Evolutionary conservation across 2,888 invertebrate species (phyloP).

Genomic region (Cartodere bifasciata): DNA sequence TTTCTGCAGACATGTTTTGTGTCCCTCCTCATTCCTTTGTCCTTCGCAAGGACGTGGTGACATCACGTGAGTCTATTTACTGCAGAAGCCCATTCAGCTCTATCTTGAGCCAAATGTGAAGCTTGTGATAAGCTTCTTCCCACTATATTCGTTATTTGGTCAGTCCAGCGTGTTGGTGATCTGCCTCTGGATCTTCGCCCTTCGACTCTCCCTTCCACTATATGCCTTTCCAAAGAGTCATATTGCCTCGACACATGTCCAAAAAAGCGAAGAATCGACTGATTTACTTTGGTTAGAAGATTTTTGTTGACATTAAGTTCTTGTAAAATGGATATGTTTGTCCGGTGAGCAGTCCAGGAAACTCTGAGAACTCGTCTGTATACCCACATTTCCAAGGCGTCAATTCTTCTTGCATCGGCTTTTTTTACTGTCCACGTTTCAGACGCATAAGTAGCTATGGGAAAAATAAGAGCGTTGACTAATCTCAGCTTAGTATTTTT

Average conservation of each 20-base stretch:
- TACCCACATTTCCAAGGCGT: constrained; percentile 5
- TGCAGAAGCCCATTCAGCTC: too few species aligned
- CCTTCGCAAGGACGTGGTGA: too few species aligned
- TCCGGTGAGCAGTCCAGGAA: constrained; percentile 1
- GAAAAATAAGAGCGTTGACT: constrained; percentile 1
- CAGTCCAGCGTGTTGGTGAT: background rate
- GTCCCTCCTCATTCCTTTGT: too few species aligned
- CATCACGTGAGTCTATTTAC: too few species aligned
- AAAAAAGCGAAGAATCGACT: background rate
- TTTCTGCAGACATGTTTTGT: too few species aligned
- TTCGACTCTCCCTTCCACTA: constrained; percentile 2
- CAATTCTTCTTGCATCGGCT: constrained; percentile 1
- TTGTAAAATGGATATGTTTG: constrained; percentile 4
- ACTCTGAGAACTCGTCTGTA: constrained; percentile 2
- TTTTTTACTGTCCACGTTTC: constrained; percentile 4
- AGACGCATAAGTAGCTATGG: constrained; percentile 1
- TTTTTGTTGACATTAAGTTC: constrained; percentile 1
- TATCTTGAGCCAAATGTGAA: too few species aligned
- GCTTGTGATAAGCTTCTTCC: too few species aligned
- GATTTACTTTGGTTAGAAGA: constrained; percentile 1
- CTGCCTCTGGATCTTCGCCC: background rate
- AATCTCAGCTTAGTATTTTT: background rate
- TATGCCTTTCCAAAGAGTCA: constrained; percentile 2
- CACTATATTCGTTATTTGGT: constrained; percentile 1
- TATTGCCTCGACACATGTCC: background rate